These are phyloP conservation scores for Heliothis peltigera DNA, from an alignment of 2,888 invertebrate genomes.

Conservation along the genomic window DNA sequence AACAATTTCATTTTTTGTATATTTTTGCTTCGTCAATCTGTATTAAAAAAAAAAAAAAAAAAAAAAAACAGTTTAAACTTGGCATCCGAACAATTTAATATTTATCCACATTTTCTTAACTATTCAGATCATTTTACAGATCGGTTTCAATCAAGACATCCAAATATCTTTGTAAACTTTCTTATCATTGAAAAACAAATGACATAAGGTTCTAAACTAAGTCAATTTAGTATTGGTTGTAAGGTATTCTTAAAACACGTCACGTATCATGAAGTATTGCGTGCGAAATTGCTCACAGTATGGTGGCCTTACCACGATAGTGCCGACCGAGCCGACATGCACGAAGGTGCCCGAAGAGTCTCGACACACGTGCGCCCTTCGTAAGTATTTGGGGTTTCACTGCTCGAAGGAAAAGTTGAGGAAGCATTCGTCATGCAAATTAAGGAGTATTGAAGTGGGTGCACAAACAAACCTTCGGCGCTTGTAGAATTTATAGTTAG, in stretches of 20 bases:
- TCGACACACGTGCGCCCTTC: slow-evolving; percentile 52
- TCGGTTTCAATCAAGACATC: no score
- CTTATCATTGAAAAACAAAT: no score
- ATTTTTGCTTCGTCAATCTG: no score
- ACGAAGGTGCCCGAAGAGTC: not conserved
- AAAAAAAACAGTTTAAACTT: no score
- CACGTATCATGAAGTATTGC: slow-evolving; percentile 58
- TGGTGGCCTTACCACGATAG: slow-evolving; percentile 35
- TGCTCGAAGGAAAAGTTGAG: not conserved
- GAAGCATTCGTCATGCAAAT: slow-evolving; percentile 26
- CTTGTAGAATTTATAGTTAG: not conserved
- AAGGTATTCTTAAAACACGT: slow-evolving; percentile 23
- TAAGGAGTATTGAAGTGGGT: not conserved
- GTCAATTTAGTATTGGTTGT: not conserved
- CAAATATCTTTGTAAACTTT: no score
- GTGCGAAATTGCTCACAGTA: slow-evolving; percentile 49
- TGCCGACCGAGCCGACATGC: slow-evolving; percentile 16
- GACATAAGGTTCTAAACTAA: not conserved
- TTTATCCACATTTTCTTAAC: no score
- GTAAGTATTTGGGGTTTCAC: slow-evolving; percentile 39
- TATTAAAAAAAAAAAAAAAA: no score
- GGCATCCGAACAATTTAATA: no score
- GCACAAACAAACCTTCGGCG: slow-evolving; percentile 1
- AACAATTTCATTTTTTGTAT: no score
- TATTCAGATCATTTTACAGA: no score